Evolutionary conservation across 2,113 vertebrate species (phyloP).

Genomic region (Synodontis membranacea): DNA sequence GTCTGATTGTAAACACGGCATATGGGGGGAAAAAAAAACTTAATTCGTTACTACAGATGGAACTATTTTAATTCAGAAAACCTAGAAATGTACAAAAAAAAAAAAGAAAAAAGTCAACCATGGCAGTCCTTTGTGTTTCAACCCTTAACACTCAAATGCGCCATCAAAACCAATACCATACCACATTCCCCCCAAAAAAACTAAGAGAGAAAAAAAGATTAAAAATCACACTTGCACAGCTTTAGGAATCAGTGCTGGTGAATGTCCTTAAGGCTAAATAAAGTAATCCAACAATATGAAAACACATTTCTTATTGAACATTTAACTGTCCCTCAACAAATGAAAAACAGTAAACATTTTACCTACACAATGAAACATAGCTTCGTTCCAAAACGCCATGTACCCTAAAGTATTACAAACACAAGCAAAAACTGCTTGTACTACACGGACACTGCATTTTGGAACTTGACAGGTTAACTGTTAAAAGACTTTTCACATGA

Average conservation of each 20-base stretch:
- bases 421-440: not conserved
- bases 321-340: not conserved
- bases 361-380: not conserved
- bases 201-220: not conserved
- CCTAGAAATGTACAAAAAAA: constrained; percentile 44
- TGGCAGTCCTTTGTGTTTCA: constrained; percentile 20
- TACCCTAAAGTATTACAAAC: not conserved
- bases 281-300: constrained; percentile 12
- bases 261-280: constrained; percentile 21
- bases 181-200: not conserved
- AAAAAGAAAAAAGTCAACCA: not conserved
- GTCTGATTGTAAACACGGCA: not conserved
- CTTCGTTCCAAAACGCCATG: constrained; percentile 8
- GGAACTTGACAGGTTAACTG: not conserved
- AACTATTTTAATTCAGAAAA: constrained; percentile 44
- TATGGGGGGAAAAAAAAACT: not conserved
- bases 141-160: not conserved
- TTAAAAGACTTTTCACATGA: constrained; percentile 8
- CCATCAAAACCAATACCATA: not conserved
- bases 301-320: not conserved
- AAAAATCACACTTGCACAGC: not conserved
- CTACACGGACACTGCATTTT: not conserved
- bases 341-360: not conserved
- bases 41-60: not conserved
- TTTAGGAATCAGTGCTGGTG: constrained; percentile 35